Base-by-base conservation (phyloP, 2,113 vertebrate genomes). In the Thymallus thymallus region DNA sequence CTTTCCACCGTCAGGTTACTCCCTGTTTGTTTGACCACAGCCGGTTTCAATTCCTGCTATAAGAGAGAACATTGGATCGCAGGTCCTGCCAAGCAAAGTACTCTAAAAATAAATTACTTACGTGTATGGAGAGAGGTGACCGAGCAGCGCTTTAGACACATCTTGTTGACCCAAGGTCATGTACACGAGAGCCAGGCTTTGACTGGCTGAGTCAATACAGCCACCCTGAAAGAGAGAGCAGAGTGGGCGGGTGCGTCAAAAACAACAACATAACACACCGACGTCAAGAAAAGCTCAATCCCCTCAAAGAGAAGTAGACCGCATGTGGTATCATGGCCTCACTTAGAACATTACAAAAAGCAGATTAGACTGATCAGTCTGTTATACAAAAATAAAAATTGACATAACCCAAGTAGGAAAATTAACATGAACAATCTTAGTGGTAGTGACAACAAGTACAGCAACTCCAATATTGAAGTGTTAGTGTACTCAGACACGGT, bases 161-260 rank as follows among this genome's bases (percentile, higher is more conserved):
- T 99, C 98, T 83, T 95, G 95, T 77, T 98, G 97, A 82, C 98
- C 96, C 86, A 99, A 94, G 78, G 96, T 97, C 98, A 99, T 98
- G 80, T 97, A 92, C 66, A 99, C 91, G 23, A 99, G 76, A 35
- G 92, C 94, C 82, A 99, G 90, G 87, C 95, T 98, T 90, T 98
- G 98, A 92, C 96, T 99, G 90, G 94, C 91, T 0, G 98, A 99
- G 88, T 98, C 98, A 80, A 98, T 95, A 75, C 95, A 98, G 85
- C 98, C 98, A 68, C 98, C 98, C 97, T 99, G 91, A 86, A 78
- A 41, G 13, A 71, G 46, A 30, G 18, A 32, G 26, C 46, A 65
- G 69, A 67, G 64, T 51, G 55, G 18, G 71, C 26, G 55, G 5
- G 45, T n/a, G 48, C 69, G 63, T 73, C 30, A 78, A 68, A 6